Base-by-base conservation (phyloP, 2,113 vertebrate genomes). In the Tetrao urogallus region DNA sequence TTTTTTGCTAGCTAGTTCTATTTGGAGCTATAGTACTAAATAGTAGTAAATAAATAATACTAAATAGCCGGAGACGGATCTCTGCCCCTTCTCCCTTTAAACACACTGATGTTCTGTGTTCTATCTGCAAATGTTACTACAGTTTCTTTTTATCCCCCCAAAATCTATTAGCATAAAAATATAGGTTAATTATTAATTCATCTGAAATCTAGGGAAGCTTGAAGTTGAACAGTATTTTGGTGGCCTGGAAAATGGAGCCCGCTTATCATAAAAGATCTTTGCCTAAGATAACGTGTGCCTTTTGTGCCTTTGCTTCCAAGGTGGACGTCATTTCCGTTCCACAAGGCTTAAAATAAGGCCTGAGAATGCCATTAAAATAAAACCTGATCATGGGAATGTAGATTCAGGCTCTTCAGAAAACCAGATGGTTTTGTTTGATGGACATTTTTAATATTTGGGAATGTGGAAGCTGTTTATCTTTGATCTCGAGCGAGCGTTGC, bases 201-300 rank as follows among this genome's bases (percentile, higher is more conserved):
- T n/a, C 32, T 90, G 54, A 86, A 95, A 64, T 38, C 66, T 32
- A 70, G 61, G 64, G 52, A 76, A 52, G 42, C 30, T 72, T 93
- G 69, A 92, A 87, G 74, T 6, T 81, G 42, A 85, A 82, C 54
- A 77, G 50, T 40, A 91, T 88, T 87, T 25, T 42, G 54, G 52
- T 50, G 69, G 11, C 56, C 17, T 30, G 22, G 40, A 50, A 27
- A 65, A 11, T 40, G 72, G 45, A 58, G 36, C 38, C 47, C 71
- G 79, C 70, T 92, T 87, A 95, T 74, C 63, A 75, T 85, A 82
- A 82, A 95, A 96, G 56, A 74, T 40, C 78, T 96, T 64, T 90
- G 74, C 82, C 50, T 34, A 52, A 74, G 69, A 78, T 94, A 92
- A 86, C 30, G 19, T 40, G 89, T 92, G 43, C 81, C 57, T 91